These are phyloP conservation scores for Nycteola revayana DNA, from an alignment of 2,888 invertebrate species.

Conservation along the genomic window DNA sequence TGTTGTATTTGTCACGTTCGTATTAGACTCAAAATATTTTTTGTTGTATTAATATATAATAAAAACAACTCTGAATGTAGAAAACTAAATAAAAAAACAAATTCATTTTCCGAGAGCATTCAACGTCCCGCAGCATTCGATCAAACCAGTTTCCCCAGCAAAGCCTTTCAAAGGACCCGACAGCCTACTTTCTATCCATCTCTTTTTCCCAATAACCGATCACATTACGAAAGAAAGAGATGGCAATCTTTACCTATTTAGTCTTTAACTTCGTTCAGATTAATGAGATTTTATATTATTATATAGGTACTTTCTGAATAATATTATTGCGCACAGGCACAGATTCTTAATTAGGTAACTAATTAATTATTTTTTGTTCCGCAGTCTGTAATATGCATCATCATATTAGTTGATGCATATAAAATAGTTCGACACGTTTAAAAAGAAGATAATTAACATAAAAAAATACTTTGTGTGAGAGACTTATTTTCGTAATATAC, in stretches of 20 bases:
- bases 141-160: slow-evolving; percentile 68
- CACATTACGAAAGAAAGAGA: slow-evolving; percentile 42
- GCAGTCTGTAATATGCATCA: slow-evolving; percentile 29
- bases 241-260: slow-evolving; percentile 43
- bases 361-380: slow-evolving; percentile 20
- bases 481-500: no score
- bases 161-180: slow-evolving; percentile 70
- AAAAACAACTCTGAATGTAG: no score
- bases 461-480: no score
- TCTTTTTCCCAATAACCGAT: slow-evolving; percentile 46
- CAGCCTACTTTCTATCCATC: slow-evolving; percentile 63
- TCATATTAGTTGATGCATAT: slow-evolving; percentile 18
- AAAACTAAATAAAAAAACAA: slow-evolving; percentile 6
- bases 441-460: no score
- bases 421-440: slow-evolving; percentile 12
- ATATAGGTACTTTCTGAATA: slow-evolving; percentile 40
- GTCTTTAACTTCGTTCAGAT: slow-evolving; percentile 50
- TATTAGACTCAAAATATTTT: no score
- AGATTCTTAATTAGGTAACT: slow-evolving; percentile 47
- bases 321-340: slow-evolving; percentile 42
- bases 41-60: no score
- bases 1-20: no score
- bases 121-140: slow-evolving; percentile 72
- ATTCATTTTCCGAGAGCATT: slow-evolving; percentile 19
- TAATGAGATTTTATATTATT: slow-evolving; percentile 48